Conservation (phyloP, 2,888 invertebrate genomes). For the Brachyptera risi region DNA sequence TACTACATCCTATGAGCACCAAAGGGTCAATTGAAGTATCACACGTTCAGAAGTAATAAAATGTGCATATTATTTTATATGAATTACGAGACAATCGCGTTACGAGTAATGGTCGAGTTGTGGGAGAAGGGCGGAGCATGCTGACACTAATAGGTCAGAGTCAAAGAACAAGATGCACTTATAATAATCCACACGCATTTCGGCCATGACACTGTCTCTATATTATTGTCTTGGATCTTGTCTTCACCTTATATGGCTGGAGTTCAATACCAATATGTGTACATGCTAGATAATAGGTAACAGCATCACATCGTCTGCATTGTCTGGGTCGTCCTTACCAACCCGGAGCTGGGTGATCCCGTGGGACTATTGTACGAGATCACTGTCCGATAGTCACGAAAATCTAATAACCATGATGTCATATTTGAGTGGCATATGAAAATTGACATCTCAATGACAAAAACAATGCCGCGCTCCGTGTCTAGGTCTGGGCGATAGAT, state of each 20-base stretch:
- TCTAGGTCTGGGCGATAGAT: not conserved
- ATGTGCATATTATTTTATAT: not conserved
- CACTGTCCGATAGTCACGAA: conserved; percentile 3
- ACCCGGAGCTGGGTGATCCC: not conserved
- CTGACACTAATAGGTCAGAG: too few relatives aligned
- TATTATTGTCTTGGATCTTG: not conserved
- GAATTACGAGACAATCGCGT: too few relatives aligned
- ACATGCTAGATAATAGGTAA: not conserved
- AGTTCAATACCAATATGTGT: not conserved
- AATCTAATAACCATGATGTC: too few relatives aligned
- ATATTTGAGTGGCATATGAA: not conserved
- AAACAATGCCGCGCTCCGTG: not conserved
- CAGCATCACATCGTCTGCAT: not conserved
- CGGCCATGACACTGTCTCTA: conserved; percentile 7
- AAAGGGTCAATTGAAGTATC: conserved; percentile 17
- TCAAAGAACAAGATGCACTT: too few relatives aligned
- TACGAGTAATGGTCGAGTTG: too few relatives aligned
- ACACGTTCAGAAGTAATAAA: too few relatives aligned
- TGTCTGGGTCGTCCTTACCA: not conserved
- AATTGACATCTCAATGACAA: conserved; percentile 1
- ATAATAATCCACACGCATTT: conserved; percentile 12
- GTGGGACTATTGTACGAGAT: not conserved
- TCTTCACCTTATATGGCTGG: conserved; percentile 9
- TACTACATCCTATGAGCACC: not conserved
- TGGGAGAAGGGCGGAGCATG: too few relatives aligned